Percentiles rank a stretch among this genome's conserved stretches.
phyloP scores from a whole-genome alignment of 2,888 invertebrate genomes.

The Eubasilissa splendida region DNA sequence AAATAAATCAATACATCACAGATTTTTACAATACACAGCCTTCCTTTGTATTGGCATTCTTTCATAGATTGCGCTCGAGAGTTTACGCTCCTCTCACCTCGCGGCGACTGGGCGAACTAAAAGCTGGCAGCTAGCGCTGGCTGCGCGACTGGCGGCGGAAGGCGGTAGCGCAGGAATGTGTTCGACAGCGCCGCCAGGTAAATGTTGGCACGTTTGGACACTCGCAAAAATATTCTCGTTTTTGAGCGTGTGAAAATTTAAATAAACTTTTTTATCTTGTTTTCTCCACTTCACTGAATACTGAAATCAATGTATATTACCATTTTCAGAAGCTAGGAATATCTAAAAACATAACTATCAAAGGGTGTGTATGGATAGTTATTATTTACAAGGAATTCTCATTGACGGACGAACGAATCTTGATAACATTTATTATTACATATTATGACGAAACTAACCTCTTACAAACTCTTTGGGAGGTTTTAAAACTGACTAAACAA shows the following conservation, averaged over 20 bases:
- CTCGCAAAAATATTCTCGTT: constrained; percentile 38
- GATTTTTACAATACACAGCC: constrained; percentile 72
- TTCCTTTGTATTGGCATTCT: constrained; percentile 70
- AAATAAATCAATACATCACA: constrained; percentile 75
- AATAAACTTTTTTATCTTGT: neutral
- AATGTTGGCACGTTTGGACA: constrained; percentile 8
- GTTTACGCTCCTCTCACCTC: constrained; percentile 64
- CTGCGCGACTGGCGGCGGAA: constrained; percentile 45
- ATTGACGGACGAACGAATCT: too few species aligned
- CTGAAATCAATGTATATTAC: too few species aligned
- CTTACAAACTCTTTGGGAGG: too few species aligned
- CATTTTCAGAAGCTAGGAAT: too few species aligned
- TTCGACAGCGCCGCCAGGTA: constrained; percentile 46
- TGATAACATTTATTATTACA: too few species aligned
- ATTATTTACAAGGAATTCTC: too few species aligned
- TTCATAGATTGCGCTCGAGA: constrained; percentile 63
- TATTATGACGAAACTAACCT: too few species aligned
- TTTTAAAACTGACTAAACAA: too few species aligned
- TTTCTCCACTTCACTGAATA: neutral
- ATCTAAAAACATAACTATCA: too few species aligned
- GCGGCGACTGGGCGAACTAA: constrained; percentile 68
- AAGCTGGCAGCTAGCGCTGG: constrained; percentile 64
- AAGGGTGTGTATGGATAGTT: too few species aligned
- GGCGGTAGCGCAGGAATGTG: constrained; percentile 43
- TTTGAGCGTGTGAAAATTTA: constrained; percentile 27